phyloP scores from a whole-genome alignment of 2,113 vertebrate species.

The Poeciliopsis prolifica region DNA sequence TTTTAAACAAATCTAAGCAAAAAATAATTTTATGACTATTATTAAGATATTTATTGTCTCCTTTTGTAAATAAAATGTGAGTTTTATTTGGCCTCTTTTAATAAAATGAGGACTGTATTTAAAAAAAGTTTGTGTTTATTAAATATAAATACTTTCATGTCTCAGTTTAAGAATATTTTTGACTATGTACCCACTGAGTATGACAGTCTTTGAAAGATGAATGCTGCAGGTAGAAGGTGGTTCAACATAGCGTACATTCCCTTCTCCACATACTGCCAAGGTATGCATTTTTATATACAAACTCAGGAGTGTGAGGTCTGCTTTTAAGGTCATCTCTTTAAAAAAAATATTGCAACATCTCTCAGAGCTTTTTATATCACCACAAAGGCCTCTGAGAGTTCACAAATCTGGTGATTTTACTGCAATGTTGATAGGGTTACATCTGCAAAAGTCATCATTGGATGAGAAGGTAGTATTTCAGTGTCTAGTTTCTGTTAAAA shows the following conservation, averaged over 20 bases:
- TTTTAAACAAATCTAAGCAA: slow-evolving; percentile 80
- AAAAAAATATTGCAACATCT: slow-evolving; percentile 44
- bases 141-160: not conserved
- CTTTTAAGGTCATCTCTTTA: slow-evolving; percentile 57
- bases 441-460: not conserved
- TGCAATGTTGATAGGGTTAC: not conserved
- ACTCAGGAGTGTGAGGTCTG: slow-evolving; percentile 56
- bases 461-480: not conserved
- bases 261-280: slow-evolving; percentile 70
- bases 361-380: slow-evolving; percentile 39
- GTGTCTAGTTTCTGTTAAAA: not conserved
- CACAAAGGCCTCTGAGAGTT: not conserved
- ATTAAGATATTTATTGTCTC: slow-evolving; percentile 88
- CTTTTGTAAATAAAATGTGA: slow-evolving; percentile 86
- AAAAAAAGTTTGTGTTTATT: slow-evolving; percentile 68
- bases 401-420: slow-evolving; percentile 3
- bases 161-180: not conserved
- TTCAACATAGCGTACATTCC: slow-evolving; percentile 68
- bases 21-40: slow-evolving; percentile 87
- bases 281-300: slow-evolving; percentile 77
- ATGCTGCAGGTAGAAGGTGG: slow-evolving; percentile 57
- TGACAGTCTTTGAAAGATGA: slow-evolving; percentile 31
- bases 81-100: slow-evolving; percentile 86
- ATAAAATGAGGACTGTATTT: slow-evolving; percentile 87
- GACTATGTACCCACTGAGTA: slow-evolving; percentile 11